Evolutionary conservation across 1,140 invertebrate species (phyloP).

Genomic region (Microvelia longipes): DNA sequence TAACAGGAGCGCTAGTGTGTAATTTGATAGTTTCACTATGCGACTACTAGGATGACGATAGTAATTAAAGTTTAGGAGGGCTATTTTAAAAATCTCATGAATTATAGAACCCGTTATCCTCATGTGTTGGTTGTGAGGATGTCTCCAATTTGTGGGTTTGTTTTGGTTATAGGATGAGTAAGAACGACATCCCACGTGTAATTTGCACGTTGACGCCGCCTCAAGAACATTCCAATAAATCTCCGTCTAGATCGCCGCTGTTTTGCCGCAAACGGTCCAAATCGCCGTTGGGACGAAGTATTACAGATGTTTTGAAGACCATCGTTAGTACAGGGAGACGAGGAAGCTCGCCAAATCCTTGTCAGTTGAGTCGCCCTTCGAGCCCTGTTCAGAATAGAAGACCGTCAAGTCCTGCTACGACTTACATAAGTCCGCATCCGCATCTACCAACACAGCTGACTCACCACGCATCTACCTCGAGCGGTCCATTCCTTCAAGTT

Average conservation of each 20-base stretch:
- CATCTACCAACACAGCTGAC: slow-evolving; percentile 2
- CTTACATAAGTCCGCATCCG: slow-evolving; percentile 3
- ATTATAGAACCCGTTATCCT: no score
- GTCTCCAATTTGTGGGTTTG: no score
- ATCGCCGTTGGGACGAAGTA: neutral
- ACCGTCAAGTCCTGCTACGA: neutral
- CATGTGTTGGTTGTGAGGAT: no score
- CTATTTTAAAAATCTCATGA: no score
- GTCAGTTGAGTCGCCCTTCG: neutral
- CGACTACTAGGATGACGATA: no score
- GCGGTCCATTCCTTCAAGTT: slow-evolving; percentile 6
- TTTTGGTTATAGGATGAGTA: neutral
- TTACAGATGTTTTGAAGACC: neutral
- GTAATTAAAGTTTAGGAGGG: no score
- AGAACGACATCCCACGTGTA: neutral
- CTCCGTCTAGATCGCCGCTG: slow-evolving; percentile 1
- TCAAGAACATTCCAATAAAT: neutral
- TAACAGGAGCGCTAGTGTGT: no score
- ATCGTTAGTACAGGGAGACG: neutral
- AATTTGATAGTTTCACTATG: no score
- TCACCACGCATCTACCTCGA: neutral
- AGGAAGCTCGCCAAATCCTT: neutral
- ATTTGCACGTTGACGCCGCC: neutral
- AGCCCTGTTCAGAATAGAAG: neutral
- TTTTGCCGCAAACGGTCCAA: neutral